These are phyloP conservation scores for Scomber colias DNA, from an alignment of 2,113 vertebrate species.

Conservation along the genomic window DNA sequence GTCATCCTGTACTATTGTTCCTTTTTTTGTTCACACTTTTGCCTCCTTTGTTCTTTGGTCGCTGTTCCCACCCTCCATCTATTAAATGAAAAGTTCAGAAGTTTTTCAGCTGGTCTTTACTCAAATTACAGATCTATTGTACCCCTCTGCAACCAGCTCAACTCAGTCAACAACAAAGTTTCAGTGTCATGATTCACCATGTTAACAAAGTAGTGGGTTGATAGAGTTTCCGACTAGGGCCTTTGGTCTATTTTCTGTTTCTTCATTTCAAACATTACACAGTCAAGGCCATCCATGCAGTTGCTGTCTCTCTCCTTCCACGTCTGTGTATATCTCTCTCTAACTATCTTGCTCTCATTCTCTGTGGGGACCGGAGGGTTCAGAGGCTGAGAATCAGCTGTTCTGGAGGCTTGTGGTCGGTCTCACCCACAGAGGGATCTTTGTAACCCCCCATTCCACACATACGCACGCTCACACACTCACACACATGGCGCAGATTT, in stretches of 20 bases:
- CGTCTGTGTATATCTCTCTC: background rate
- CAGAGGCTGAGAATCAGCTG: slow-evolving; percentile 72
- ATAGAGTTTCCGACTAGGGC: background rate
- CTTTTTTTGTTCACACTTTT: background rate
- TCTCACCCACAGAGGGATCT: slow-evolving; percentile 75
- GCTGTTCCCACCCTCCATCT: background rate
- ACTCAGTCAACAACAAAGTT: background rate
- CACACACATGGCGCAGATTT: slow-evolving; percentile 29
- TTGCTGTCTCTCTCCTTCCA: background rate
- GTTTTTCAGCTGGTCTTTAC: background rate
- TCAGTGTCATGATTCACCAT: background rate
- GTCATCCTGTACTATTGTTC: background rate
- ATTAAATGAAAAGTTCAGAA: background rate
- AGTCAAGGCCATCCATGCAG: slow-evolving; percentile 31
- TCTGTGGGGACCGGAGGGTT: slow-evolving; percentile 53
- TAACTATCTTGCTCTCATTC: slow-evolving; percentile 17
- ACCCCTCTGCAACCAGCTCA: background rate
- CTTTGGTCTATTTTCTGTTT: slow-evolving; percentile 50
- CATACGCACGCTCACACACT: slow-evolving; percentile 39
- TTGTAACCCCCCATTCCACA: slow-evolving; percentile 63
- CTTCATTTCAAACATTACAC: slow-evolving; percentile 25
- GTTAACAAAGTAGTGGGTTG: slow-evolving; percentile 2
- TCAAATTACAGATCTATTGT: background rate
- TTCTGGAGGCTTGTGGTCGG: slow-evolving; percentile 70
- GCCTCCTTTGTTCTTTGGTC: background rate